Percentiles rank a stretch among this genome's conserved stretches.
phyloP scores from a whole-genome alignment of 2,888 invertebrate species.

The Entomobrya multifasciata region DNA sequence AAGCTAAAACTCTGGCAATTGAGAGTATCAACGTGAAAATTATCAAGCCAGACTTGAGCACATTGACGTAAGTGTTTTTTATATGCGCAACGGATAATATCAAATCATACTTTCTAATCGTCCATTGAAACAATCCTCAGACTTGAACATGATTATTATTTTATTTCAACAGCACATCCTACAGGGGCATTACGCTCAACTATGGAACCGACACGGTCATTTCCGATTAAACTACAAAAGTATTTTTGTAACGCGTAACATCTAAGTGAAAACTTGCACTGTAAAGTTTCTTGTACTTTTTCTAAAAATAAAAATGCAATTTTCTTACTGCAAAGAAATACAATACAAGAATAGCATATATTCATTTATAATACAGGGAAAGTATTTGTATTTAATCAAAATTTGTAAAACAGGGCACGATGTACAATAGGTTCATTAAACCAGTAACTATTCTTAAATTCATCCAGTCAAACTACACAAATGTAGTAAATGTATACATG shows the following conservation, averaged over 20 bases:
- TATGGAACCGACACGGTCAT: conserved; percentile 74
- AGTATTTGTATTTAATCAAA: not conserved
- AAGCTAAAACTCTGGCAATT: conserved; percentile 73
- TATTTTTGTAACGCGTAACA: conserved; percentile 8
- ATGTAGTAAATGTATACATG: too few relatives aligned
- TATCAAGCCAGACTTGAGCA: conserved; percentile 72
- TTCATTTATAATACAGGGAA: not conserved
- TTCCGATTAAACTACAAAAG: conserved; percentile 42
- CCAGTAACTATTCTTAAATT: not conserved
- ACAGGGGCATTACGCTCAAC: conserved; percentile 73
- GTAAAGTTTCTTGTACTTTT: conserved; percentile 45
- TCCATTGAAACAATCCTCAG: not conserved
- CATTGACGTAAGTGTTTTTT: conserved; percentile 70
- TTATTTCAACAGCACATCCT: conserved; percentile 58
- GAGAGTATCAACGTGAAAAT: conserved; percentile 71
- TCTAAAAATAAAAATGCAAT: conserved; percentile 46
- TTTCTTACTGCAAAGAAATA: not conserved
- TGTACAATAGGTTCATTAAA: not conserved
- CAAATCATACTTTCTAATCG: too few relatives aligned
- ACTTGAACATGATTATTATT: not conserved
- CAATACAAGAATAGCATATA: not conserved
- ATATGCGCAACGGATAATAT: too few relatives aligned
- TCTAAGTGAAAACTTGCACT: conserved; percentile 16
- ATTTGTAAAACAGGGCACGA: not conserved
- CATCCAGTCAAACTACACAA: too few relatives aligned